Base-by-base conservation (phyloP, 2,113 vertebrate species). In the Oncorhynchus nerka region DNA sequence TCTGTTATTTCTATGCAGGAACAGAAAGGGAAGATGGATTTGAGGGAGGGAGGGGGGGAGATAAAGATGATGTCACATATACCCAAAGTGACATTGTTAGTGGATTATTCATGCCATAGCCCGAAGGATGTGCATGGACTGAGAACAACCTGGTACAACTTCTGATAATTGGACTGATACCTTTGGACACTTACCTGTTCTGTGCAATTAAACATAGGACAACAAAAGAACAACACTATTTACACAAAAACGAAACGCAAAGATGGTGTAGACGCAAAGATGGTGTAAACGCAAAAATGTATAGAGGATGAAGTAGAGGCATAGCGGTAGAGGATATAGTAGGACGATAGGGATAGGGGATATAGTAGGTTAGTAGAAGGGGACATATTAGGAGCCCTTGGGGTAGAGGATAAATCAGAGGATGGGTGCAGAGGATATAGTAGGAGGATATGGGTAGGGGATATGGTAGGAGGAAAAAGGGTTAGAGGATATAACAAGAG, bases 91-190 rank as follows among this genome's bases (percentile, higher is more conserved):
- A 82, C 30, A 72, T 62, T 57, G 68, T 67, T 51, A 39, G 75
- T 13, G 49, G 76, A 85, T 39, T 4, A 90, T 84, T 85, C 92
- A 93, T 87, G 79, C 85, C 84, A 86, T 89, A 89, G 85, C 83
- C 88, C 90, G 84, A 89, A 45, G 26, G 8, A 84, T 81, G 83
- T 82, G 73, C 88, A 89, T 83, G 78, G 86, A 81, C 83, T 85
- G 70, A 88, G 61, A 84, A 89, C 28, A 61, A 75, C 57, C 86
- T 82, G 76, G 89, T 83, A 90, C 92, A 85, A 85, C 86, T 91
- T 92, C 90, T 93, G 91, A 85, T 88, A 92, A 89, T 34, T 34
- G 32, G 32, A 34, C 32, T 73, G 78, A 84, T 64, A 84, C 77
- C 59, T 82, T 86, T 75, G 79, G 84, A 79, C 86, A 86, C 84